Percentiles rank a stretch among this genome's conserved stretches.
These are phyloP conservation scores for Coturnix japonica DNA, from an alignment of 2,113 vertebrate species.

Conservation along the genomic window DNA sequence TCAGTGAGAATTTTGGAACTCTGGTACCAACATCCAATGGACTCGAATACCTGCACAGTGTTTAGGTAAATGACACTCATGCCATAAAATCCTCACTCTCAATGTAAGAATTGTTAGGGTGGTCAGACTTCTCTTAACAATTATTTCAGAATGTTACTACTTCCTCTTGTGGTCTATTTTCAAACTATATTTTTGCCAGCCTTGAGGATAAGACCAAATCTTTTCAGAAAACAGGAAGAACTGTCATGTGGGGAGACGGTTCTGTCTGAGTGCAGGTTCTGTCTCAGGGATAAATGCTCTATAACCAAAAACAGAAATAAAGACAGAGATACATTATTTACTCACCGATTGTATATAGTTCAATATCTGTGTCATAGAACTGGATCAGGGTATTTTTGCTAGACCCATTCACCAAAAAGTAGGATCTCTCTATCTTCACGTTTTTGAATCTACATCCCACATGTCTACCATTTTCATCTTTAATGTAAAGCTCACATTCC, in stretches of 20 bases:
- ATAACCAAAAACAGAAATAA: neutral
- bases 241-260: neutral
- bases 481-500: constrained; percentile 62
- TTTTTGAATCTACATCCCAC: constrained; percentile 48
- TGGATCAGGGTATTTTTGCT: constrained; percentile 13
- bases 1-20: neutral
- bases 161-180: neutral
- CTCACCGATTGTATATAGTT: constrained; percentile 40
- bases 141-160: neutral
- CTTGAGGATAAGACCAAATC: neutral
- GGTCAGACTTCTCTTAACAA: neutral
- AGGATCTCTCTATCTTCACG: neutral
- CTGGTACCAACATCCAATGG: neutral
- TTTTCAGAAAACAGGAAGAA: neutral
- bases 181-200: neutral
- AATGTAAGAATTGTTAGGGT: neutral
- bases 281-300: neutral
- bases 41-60: neutral
- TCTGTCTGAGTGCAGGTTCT: neutral
- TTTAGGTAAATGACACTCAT: neutral
- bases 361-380: neutral
- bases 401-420: constrained; percentile 54
- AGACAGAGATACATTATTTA: neutral
- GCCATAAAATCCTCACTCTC: neutral
- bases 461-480: constrained; percentile 10